Base-by-base conservation (phyloP, 2,113 vertebrate species). In the Porphyrio hochstetteri region DNA sequence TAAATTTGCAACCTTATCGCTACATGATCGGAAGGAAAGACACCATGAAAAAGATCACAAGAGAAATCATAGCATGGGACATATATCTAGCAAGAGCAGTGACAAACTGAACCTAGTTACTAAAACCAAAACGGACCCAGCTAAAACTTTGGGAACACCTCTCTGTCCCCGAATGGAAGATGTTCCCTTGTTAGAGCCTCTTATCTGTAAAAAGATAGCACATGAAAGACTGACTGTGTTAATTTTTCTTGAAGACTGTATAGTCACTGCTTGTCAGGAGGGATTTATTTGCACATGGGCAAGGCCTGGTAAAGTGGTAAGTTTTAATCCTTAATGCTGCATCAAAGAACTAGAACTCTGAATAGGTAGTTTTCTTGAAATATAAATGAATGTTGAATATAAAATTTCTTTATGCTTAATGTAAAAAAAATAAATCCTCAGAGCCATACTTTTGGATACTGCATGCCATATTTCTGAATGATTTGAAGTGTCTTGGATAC, bases 201-300 rank as follows among this genome's bases (percentile, higher is more conserved):
- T 99, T 97, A 98, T 99, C 98, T 99, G 99, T 98, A 99, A 99
- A 98, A 99, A 99, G 98, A 99, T 99, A 94, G 99, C 99, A 94
- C 99, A 99, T 71, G 99, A 99, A 97, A 98, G 99, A 98, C 99
- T 99, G 97, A 99, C 99, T 93, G 99, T 99, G 97, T 98, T 99
- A 96, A 99, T 99, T 98, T 99, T 99, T 98, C 99, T 99, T 88
- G 99, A 99, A 98, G 99, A 99, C 99, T 99, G 99, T 99, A 98
- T 99, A 98, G 99, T 99, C 98, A 99, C 99, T 98, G 99, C 99
- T 97, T 99, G 99, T 98, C 99, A 99, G 98, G 99, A 99, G 98
- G 99, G 99, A 96, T 99, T 99, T 98, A 98, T 99, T 99, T 99
- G 99, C 99, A 99, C 99, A 97, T 99, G 99, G 99, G 99, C 99